Conservation (phyloP, 2,797 vertebrate species). For the Argyrosomus regius region DNA sequence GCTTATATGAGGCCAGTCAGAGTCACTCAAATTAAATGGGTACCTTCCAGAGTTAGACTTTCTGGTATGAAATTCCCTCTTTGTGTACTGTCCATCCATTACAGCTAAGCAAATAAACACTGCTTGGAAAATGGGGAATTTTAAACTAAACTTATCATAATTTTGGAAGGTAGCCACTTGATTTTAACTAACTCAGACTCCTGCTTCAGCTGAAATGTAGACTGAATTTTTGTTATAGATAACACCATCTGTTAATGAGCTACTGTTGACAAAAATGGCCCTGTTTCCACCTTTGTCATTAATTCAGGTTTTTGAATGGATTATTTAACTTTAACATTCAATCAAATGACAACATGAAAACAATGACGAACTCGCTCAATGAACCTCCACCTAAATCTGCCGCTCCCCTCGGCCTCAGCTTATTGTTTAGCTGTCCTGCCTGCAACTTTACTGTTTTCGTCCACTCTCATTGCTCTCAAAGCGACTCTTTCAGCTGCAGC, state of each 20-base stretch:
- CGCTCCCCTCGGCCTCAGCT: not conserved
- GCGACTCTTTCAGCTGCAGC: not conserved
- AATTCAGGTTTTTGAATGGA: not conserved
- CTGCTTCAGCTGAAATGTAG: not conserved
- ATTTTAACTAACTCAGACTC: not conserved
- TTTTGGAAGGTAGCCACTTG: not conserved
- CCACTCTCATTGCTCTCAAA: not conserved
- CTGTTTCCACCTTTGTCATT: not conserved
- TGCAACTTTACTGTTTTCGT: not conserved
- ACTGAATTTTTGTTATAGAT: not conserved
- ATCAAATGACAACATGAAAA: not conserved
- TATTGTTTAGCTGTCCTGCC: not conserved
- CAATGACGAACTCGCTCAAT: too few species aligned
- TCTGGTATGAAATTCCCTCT: too few species aligned
- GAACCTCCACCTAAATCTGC: not conserved
- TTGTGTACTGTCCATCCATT: too few species aligned
- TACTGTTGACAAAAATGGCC: not conserved
- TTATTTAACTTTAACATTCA: not conserved
- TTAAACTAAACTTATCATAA: not conserved
- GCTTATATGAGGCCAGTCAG: too few species aligned
- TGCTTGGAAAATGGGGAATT: not conserved
- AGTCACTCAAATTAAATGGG: too few species aligned
- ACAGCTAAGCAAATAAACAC: too few species aligned
- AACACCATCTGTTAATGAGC: not conserved
- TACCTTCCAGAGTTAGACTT: too few species aligned